A percentile compares a stretch with the other conserved stretches of the same genome.
Conservation (phyloP, 1,140 invertebrate species). For the Drosophila suzukii region DNA sequence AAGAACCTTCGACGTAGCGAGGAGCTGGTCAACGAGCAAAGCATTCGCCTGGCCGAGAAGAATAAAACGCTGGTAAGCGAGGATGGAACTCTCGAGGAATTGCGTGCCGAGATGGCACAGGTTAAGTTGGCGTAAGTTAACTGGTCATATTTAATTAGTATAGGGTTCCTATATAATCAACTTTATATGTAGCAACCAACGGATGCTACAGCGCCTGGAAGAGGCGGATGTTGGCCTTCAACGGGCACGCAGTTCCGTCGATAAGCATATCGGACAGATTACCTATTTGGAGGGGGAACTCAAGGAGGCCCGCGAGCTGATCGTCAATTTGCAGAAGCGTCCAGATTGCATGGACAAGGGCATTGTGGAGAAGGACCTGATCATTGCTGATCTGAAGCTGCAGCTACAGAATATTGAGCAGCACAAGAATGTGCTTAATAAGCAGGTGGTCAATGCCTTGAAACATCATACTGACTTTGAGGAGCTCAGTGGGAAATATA, state of each 20-base stretch:
- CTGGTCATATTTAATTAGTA: too few species aligned
- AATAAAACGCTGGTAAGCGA: not conserved
- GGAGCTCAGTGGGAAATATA: not conserved
- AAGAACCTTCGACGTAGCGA: not conserved
- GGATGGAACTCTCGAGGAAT: not conserved
- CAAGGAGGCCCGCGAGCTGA: not conserved
- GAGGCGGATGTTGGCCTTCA: conserved; percentile 3
- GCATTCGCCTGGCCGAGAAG: conserved; percentile 8
- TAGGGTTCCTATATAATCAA: not conserved
- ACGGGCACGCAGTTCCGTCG: not conserved
- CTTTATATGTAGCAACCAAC: conserved; percentile 7
- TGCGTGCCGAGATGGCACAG: conserved; percentile 4
- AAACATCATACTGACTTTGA: not conserved
- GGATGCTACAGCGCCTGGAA: not conserved
- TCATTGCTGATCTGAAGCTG: conserved; percentile 8
- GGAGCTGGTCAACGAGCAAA: not conserved
- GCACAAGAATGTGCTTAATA: not conserved
- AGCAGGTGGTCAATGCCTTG: not conserved
- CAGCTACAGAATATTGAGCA: conserved; percentile 21
- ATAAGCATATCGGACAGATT: not conserved
- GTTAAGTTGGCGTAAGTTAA: conserved; percentile 16
- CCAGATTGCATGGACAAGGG: not conserved
- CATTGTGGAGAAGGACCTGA: not conserved
- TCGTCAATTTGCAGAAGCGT: not conserved
- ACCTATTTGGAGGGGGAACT: conserved; percentile 7